Conservation (phyloP, 2,888 invertebrate species). For the Aphodius granarius region DNA sequence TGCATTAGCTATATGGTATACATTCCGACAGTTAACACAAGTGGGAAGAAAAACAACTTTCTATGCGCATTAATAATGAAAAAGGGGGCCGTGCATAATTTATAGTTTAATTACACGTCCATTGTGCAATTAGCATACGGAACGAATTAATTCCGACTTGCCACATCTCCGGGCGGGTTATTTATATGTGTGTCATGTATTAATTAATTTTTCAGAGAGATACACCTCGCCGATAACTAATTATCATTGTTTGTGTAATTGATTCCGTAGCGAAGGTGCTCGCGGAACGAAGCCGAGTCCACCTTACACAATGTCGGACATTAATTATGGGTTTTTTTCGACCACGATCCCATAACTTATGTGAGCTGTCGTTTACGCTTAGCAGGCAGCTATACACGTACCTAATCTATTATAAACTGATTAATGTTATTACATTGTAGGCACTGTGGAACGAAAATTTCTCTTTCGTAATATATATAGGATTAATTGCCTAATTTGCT, state of each 20-base stretch:
- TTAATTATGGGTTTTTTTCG: neutral
- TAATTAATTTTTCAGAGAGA: conserved; percentile 29
- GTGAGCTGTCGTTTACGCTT: neutral
- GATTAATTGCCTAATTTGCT: neutral
- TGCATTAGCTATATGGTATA: too few species aligned
- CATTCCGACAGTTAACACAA: neutral
- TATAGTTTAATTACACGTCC: conserved; percentile 1
- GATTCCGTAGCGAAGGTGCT: conserved; percentile 11
- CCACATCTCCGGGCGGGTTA: conserved; percentile 21
- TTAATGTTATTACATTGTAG: conserved; percentile 10
- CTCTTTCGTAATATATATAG: neutral
- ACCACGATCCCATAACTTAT: neutral
- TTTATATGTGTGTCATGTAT: conserved; percentile 29
- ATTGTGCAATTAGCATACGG: conserved; percentile 23
- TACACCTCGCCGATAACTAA: conserved; percentile 27
- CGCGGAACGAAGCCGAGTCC: neutral
- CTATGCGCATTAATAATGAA: neutral
- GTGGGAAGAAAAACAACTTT: neutral
- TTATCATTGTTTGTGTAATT: conserved; percentile 29
- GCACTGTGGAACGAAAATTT: neutral
- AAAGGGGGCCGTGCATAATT: neutral
- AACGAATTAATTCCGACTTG: conserved; percentile 27
- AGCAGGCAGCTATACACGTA: conserved; percentile 1
- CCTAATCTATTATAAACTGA: conserved; percentile 10
- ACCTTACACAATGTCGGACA: neutral